These are phyloP conservation scores for Pseudochromis fuscus DNA, from an alignment of 2,797 vertebrate species.

Conservation along the genomic window DNA sequence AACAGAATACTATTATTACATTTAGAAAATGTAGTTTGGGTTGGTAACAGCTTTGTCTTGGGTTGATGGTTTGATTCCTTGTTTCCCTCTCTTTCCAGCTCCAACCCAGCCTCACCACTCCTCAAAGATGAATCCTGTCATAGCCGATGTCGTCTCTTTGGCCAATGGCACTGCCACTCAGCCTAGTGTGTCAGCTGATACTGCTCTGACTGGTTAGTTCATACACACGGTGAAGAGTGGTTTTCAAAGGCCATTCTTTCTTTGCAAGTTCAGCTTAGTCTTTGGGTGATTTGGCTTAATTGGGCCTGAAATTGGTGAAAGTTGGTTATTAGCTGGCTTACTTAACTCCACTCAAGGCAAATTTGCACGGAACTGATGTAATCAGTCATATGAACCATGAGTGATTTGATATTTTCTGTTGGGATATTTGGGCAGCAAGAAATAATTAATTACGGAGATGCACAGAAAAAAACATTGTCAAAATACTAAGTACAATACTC, in stretches of 20 bases:
- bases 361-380: neutral
- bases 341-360: neutral
- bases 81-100: constrained; percentile 54
- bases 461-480: neutral
- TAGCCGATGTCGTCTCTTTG: constrained; percentile 95
- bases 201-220: constrained; percentile 90
- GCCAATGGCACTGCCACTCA: constrained; percentile 92
- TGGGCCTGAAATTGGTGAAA: neutral
- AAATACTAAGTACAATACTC: neutral
- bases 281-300: neutral
- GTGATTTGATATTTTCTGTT: neutral
- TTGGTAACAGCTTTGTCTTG: neutral
- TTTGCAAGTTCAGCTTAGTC: neutral
- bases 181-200: constrained; percentile 90
- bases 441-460: too few relatives aligned
- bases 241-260: neutral
- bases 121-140: constrained; percentile 93
- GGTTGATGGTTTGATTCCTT: neutral
- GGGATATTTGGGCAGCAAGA: neutral
- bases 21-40: neutral
- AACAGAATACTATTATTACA: too few relatives aligned
- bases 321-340: neutral
- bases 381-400: neutral
- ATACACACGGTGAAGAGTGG: neutral
- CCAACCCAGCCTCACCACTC: constrained; percentile 73